Base-by-base conservation (phyloP, 2,797 vertebrate species). In the Dicrostonyx torquatus region DNA sequence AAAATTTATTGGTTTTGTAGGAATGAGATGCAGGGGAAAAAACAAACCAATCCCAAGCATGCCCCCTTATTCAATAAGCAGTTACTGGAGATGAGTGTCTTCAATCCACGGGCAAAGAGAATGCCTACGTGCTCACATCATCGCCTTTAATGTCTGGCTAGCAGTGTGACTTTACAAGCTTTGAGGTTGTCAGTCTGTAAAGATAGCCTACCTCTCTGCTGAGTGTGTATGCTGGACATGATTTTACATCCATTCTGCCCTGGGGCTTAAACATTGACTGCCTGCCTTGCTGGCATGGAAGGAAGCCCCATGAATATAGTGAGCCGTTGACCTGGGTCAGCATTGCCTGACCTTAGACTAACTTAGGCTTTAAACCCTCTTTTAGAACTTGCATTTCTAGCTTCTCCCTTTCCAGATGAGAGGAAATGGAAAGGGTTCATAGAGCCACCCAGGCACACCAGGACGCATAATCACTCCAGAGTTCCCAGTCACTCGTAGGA, bases 1-100 rank as follows among this genome's bases (percentile, higher is more conserved):
- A 95, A 92, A 79, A 87, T 92, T 82, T 86, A 58, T 87, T 89
- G 62, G 93, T 94, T 97, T 96, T 96, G 85, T 96, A 96, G 93
- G 80, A 94, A 72, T 80, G 50, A 97, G 89, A 96, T 94, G 93
- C 43, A 79, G 91, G 94, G 94, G 83, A n/a, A 48, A 77, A 48
- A 89, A 43, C 29, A 24, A 90, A 53, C 34, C n/a, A 95, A 66
- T 70, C 64, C 76, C 58, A n/a, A 55, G 55, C 48, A 48, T 78
- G 66, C 1, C 34, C n/a, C 58, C 53, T 50, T 50, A 37, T 86
- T 70, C 75, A 86, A 18, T 50, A 84, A 91, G 87, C 84, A 96
- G 86, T 82, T 95, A 34, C 88, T 92, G 87, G 85, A 96, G 82
- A 80, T 80, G 80, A 40, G 87, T 90, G 70, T 96, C 83, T 89